phyloP scores from a whole-genome alignment of 2,797 vertebrate species.

The Channallabes apus region DNA sequence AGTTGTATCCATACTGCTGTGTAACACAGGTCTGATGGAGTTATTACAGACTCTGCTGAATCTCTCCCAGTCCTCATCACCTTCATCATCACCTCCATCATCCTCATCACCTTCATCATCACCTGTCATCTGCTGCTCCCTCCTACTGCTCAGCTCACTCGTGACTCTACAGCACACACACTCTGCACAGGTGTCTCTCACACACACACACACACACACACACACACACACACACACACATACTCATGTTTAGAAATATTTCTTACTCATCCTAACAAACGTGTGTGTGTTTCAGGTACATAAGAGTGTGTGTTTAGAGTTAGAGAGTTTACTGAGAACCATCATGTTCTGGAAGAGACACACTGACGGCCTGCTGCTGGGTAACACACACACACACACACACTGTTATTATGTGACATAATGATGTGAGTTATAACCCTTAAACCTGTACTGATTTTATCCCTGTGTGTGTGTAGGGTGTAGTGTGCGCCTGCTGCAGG shows the following conservation, averaged over 20 bases:
- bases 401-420: background rate
- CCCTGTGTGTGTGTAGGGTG: slow-evolving; percentile 70
- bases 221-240: too few species aligned
- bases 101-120: slow-evolving; percentile 55
- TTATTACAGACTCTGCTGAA: slow-evolving; percentile 83
- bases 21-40: slow-evolving; percentile 80
- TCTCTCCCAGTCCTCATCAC: slow-evolving; percentile 55
- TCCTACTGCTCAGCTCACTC: slow-evolving; percentile 84
- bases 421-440: background rate
- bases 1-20: slow-evolving; percentile 89
- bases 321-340: slow-evolving; percentile 77
- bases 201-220: slow-evolving; percentile 16
- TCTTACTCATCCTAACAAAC: background rate
- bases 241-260: background rate
- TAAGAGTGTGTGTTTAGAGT: slow-evolving; percentile 79
- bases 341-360: slow-evolving; percentile 79
- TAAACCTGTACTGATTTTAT: background rate
- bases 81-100: slow-evolving; percentile 51
- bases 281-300: slow-evolving; percentile 75
- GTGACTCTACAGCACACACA: slow-evolving; percentile 79
- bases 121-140: slow-evolving; percentile 79
- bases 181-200: slow-evolving; percentile 18
- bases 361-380: slow-evolving; percentile 78
- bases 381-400: too few species aligned
- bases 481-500: slow-evolving; percentile 80